Base-by-base conservation (phyloP, 2,113 vertebrate genomes). In the Pachycephala philippinensis region DNA sequence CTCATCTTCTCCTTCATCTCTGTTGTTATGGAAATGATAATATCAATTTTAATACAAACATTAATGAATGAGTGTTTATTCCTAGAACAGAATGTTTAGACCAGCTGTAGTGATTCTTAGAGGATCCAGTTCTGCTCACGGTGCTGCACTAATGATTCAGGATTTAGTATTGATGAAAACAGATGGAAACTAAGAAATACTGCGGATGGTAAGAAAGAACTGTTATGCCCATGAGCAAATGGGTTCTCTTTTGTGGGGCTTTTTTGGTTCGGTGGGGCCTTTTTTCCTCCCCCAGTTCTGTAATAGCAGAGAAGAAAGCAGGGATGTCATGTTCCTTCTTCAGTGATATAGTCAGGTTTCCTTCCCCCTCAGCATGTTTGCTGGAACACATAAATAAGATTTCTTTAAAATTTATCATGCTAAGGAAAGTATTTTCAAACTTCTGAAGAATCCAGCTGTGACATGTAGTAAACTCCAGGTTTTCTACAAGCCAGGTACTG, bases 1-100 rank as follows among this genome's bases (percentile, higher is more conserved):
- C 18, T 84, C 65, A 75, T 91, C 65, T 75, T 81, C 20, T 66
- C 33, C 44, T 92, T 79, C 1, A 3, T 82, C 81, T 91, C 50
- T 4, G 1, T 87, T 72, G 40, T 83, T 93, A 69, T 53, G 45
- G 90, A 91, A 93, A 78, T 56, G 83, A 86, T 90, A 30, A 6
- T 75, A 84, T 27, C 52, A 76, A 37, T 95, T 94, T 92, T 93
- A 94, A 89, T 89, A 87, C 63, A 87, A 93, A 78, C n/a, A 64
- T 79, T 90, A 3, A 61, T 95, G 69, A 94, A 88, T 93, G 75
- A 75, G 50, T 84, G 75, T 77, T 94, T 84, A 80, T 84, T 89
- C 35, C 75, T 89, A 65, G 74, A 94, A 87, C 66, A 90, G 78
- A 91, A 50, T 68, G 52, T 90, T 75, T 89, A 39, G 72, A 60